Evolutionary conservation across 2,113 vertebrate genomes (phyloP).

Genomic region (Myotis lucifugus): DNA sequence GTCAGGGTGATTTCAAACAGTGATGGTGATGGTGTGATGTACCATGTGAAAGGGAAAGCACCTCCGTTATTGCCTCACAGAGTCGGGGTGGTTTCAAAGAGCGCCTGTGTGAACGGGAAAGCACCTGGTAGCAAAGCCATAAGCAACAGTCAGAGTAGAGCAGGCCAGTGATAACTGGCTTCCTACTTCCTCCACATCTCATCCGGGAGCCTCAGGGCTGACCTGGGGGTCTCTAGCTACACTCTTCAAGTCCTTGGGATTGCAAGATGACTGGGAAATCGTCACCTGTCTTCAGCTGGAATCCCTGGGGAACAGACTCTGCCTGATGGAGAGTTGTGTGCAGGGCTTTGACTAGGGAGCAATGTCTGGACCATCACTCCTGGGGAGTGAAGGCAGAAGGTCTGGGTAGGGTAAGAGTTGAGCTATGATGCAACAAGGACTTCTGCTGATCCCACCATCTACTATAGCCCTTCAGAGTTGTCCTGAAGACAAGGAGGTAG

Average conservation of each 20-base stretch:
- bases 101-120: neutral
- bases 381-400: neutral
- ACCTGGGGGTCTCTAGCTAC: neutral
- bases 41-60: neutral
- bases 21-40: neutral
- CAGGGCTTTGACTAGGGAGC: neutral
- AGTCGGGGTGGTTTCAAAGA: neutral
- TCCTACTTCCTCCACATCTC: neutral
- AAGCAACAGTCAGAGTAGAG: neutral
- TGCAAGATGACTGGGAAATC: neutral
- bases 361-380: neutral
- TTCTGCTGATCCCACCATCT: neutral
- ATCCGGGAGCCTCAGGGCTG: neutral
- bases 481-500: neutral
- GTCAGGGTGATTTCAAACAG: neutral
- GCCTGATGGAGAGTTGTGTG: neutral
- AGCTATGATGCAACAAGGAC: neutral
- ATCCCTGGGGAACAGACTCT: neutral
- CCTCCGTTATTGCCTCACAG: neutral
- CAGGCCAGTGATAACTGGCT: neutral
- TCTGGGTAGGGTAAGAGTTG: neutral
- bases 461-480: neutral
- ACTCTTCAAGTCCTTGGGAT: neutral
- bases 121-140: neutral
- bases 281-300: neutral